Base-by-base conservation (phyloP, 2,113 vertebrate species). In the Anas platyrhynchos region DNA sequence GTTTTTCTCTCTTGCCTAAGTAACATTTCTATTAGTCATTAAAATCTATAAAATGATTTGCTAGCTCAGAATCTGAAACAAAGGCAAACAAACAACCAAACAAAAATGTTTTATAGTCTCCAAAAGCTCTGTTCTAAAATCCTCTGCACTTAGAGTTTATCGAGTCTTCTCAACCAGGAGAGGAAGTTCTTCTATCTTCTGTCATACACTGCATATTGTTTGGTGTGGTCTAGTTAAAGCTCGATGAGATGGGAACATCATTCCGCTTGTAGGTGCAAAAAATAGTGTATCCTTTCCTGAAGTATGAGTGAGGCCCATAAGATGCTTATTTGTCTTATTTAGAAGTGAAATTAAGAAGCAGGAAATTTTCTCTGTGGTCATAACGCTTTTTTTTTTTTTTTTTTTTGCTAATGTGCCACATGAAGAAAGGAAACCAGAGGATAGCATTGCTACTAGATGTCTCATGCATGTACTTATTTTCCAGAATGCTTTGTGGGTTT, bases 151-250 rank as follows among this genome's bases (percentile, higher is more conserved):
- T 66, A 54, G 3, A 13, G 65, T 55, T 74, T 79, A 6, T 48
- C 26, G 29, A 75, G 16, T 5, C 36, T 68, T 79, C 48, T 61
- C 14, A 18, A 2, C 32, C 4, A 62, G 4, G 8, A 16, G 8
- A 29, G 9, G n/a, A 69, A 74, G 41, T 55, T 61, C 9, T 78
- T 73, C 38, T 48, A 0, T 77, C 16, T 75, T 69, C 41, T 44
- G 2, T 59, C n/a, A 55, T 76, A 50, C 1, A 1, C 8, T 1
- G 0, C 36, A 18, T 62, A 46, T 41, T 2, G 1, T 76, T 52
- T 34, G 6, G 5, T 26, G 8, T 67, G 12, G 67, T 80, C n/a
- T 44, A 55, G 3, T 58, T 75, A 65, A 86, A 66, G 13, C 25
- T 55, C 50, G 44, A 59, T 58, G 27, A 89, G 11, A 68, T 62